Base-by-base conservation (phyloP, 53 echinoderm and acorn worm species). In the Hippasteria phrygiana region DNA sequence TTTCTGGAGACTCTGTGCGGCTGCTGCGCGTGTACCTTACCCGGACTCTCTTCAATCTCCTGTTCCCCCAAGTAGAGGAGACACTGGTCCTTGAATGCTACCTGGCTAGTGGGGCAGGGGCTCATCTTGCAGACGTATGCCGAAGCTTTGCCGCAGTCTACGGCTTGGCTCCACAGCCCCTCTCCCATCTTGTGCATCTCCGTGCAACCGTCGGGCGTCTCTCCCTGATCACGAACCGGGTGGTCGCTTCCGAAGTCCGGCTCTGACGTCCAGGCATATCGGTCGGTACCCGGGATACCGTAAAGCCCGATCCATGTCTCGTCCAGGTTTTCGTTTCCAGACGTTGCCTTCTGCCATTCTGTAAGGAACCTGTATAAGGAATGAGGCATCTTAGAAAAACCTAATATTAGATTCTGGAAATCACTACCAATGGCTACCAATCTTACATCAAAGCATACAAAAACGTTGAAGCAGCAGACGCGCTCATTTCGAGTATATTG, bases 241-340 rank as follows among this genome's bases (percentile, higher is more conserved):
- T 26, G 22, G 16, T 59, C 59, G 59, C 26, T 59, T 59, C 22
- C 59, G 26, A 59, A 59, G 69, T 43, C 73, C 43, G 3, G 42
- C 73, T 73, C 73, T 27, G 73, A 20, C n/a, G 73, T 73, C 73
- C 73, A 73, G 17, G n/a, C 22, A 4, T 32, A 29, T 24, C 43
- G 43, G 34, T 43, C 63, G 28, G 64, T 45, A 27, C 1, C 66
- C 6, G 63, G 33, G 16, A 42, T 16, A 7, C 42, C 63, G 65
- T 81, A 43, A 17, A 81, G 46, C 29, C 82, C 82, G 43, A 81
- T 81, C 82, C 82, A 81, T 4, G 82, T 81, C 45, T 65, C 33
- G 12, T 11, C 64, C 62, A 43, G 63, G 32, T 65, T 28, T 40
- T 18, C 65, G 1, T 65, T 64, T 20, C 65, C 45, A 28, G 43